Evolutionary conservation across 2,113 vertebrate species (phyloP).

Genomic region (Ammodytes marinus): DNA sequence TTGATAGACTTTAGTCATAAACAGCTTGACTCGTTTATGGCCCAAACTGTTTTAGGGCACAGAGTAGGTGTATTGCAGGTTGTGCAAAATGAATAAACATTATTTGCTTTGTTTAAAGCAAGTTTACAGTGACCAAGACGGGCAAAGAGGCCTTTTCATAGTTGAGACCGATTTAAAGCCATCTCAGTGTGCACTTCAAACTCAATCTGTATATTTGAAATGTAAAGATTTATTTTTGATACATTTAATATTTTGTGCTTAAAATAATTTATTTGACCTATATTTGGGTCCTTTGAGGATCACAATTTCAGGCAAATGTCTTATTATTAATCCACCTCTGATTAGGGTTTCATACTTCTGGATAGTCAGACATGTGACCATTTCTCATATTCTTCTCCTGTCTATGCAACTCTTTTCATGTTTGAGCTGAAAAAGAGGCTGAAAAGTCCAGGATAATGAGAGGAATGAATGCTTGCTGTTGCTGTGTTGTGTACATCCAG

Average conservation of each 20-base stretch:
- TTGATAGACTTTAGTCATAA: not conserved
- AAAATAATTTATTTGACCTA: not conserved
- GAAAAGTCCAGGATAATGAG: not conserved
- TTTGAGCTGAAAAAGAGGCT: not conserved
- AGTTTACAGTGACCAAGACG: not conserved
- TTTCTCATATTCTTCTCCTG: not conserved
- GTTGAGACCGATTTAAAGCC: not conserved
- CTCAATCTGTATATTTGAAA: not conserved
- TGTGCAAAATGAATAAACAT: not conserved
- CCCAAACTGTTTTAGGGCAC: conserved; percentile 14
- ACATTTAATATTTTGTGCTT: not conserved
- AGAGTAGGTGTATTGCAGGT: not conserved
- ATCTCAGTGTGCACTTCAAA: not conserved
- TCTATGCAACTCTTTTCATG: not conserved
- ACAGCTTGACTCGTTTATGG: conserved; percentile 5
- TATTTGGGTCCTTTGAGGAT: not conserved
- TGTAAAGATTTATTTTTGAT: not conserved
- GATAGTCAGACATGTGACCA: not conserved
- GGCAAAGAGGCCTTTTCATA: not conserved
- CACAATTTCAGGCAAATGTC: not conserved
- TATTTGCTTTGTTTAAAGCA: not conserved
- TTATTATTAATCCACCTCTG: not conserved
- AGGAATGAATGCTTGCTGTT: not conserved
- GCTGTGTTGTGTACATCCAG: not conserved
- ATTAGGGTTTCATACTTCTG: not conserved